Percentiles rank a stretch among this genome's conserved stretches.
phyloP scores from a whole-genome alignment of 1,140 invertebrate genomes.

The Elymnias hypermnestra region DNA sequence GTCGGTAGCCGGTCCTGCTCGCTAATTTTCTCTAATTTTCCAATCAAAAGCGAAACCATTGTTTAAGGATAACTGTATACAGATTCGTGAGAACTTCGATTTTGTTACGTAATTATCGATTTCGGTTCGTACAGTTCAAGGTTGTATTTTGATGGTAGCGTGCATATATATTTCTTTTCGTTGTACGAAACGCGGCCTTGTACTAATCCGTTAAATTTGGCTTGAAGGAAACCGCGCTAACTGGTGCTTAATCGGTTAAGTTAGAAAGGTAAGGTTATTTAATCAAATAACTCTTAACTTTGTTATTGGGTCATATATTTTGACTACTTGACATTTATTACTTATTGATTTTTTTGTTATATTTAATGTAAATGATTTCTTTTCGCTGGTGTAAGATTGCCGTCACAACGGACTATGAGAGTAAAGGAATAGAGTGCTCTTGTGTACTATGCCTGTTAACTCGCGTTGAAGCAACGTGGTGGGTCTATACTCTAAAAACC shows the following conservation, averaged over 20 bases:
- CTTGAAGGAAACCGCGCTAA: conserved; percentile 19
- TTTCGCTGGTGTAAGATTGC: too few relatives aligned
- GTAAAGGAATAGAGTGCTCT: too few relatives aligned
- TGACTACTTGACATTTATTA: too few relatives aligned
- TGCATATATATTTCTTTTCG: conserved; percentile 17
- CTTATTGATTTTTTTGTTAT: too few relatives aligned
- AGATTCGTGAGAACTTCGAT: conserved; percentile 55
- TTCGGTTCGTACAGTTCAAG: conserved; percentile 23
- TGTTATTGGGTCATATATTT: neutral
- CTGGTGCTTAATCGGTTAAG: conserved; percentile 3
- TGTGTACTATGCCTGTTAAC: too few relatives aligned
- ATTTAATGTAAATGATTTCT: too few relatives aligned
- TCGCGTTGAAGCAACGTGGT: too few relatives aligned
- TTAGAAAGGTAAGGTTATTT: conserved; percentile 7
- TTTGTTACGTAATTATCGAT: conserved; percentile 53
- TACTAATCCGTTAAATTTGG: conserved; percentile 12
- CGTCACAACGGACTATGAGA: too few relatives aligned
- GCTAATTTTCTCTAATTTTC: conserved; percentile 74
- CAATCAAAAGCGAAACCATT: conserved; percentile 63
- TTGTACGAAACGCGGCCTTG: conserved; percentile 35
- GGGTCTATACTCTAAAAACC: too few relatives aligned
- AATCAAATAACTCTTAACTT: neutral
- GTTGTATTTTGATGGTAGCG: conserved; percentile 10
- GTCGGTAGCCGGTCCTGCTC: conserved; percentile 53
- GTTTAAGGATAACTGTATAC: conserved; percentile 52